These are phyloP conservation scores for Mesochorus sp. DNA, from an alignment of 2,888 invertebrate species.

Conservation along the genomic window DNA sequence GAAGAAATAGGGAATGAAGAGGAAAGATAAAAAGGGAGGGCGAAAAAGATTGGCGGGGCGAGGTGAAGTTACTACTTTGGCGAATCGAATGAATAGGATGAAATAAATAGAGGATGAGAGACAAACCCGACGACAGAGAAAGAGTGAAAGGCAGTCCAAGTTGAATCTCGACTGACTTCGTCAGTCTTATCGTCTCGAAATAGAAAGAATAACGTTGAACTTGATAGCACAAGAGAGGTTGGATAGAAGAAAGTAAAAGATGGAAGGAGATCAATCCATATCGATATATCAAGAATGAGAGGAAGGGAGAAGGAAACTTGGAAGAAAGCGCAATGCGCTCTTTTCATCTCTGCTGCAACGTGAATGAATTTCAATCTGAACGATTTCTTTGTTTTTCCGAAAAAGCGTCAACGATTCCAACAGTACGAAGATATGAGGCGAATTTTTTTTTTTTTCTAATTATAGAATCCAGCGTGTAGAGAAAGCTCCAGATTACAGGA, in stretches of 20 bases:
- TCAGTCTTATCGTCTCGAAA: constrained; percentile 68
- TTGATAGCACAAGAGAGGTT: constrained; percentile 64
- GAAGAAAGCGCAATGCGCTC: constrained; percentile 14
- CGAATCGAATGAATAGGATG: constrained; percentile 48
- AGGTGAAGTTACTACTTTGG: constrained; percentile 24
- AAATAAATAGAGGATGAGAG: constrained; percentile 51
- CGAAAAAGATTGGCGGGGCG: constrained; percentile 10
- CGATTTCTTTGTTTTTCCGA: constrained; percentile 68
- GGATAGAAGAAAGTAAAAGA: constrained; percentile 52
- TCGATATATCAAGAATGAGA: constrained; percentile 1
- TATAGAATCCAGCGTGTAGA: constrained; percentile 27
- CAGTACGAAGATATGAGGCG: no score
- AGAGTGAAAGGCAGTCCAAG: constrained; percentile 60
- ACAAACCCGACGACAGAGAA: constrained; percentile 26
- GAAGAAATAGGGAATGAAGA: constrained; percentile 30
- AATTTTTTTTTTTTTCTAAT: no score
- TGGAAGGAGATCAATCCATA: background rate
- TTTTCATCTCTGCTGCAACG: constrained; percentile 33
- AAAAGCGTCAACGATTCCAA: constrained; percentile 67
- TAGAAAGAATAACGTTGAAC: constrained; percentile 72
- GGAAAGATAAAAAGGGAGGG: background rate
- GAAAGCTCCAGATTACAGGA: constrained; percentile 22
- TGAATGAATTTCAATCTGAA: constrained; percentile 74
- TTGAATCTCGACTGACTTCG: constrained; percentile 67
- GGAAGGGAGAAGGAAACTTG: background rate